Percentiles rank a stretch among this genome's conserved stretches.
phyloP scores from a whole-genome alignment of 2,888 invertebrate genomes.

The Tinea semifulvella region DNA sequence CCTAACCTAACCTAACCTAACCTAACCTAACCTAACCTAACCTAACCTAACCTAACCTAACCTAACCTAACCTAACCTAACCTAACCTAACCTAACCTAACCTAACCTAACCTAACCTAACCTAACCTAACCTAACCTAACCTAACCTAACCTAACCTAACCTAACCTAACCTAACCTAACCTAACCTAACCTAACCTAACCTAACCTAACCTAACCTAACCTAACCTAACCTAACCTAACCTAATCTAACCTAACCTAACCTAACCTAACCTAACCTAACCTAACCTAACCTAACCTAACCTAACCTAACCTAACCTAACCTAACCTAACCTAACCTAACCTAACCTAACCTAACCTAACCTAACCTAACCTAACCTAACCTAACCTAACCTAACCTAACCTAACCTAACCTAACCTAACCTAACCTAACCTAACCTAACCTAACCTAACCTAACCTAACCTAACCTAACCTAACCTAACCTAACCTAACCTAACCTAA shows the following conservation, averaged over 20 bases:
- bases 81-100: constrained; percentile 15
- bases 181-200: constrained; percentile 11
- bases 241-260: constrained; percentile 15
- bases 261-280: constrained; percentile 15
- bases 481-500: constrained; percentile 15
- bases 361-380: constrained; percentile 15
- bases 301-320: constrained; percentile 15
- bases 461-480: constrained; percentile 15
- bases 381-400: constrained; percentile 15
- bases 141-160: constrained; percentile 11
- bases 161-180: constrained; percentile 10
- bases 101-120: constrained; percentile 13
- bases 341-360: constrained; percentile 15
- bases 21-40: constrained; percentile 15
- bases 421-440: constrained; percentile 15
- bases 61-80: constrained; percentile 15
- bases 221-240: constrained; percentile 15
- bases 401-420: constrained; percentile 16
- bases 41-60: constrained; percentile 15
- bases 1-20: constrained; percentile 15
- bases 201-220: constrained; percentile 12
- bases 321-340: constrained; percentile 15
- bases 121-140: constrained; percentile 10
- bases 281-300: constrained; percentile 15
- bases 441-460: constrained; percentile 15